Evolutionary conservation across 2,888 invertebrate genomes (phyloP), one percentile per base, ranked within the genome.

Genomic region (Ophion costatus): DNA sequence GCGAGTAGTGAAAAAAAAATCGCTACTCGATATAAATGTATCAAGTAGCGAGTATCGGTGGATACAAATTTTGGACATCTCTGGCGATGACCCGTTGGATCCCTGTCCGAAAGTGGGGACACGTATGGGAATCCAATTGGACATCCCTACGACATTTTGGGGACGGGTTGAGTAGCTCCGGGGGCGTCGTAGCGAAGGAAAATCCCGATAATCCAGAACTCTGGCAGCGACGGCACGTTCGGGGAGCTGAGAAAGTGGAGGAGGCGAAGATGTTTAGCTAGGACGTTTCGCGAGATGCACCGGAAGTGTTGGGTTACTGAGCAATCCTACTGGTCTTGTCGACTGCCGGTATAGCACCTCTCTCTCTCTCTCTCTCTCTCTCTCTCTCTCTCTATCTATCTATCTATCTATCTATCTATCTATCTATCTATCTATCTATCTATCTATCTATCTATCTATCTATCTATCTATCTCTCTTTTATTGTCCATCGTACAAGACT

Each of bases 251-350:
- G 71, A 11, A 61, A 75, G 79, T 71, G 51, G 66, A 71, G 75
- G 64, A 69, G 79, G 67, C 66, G 22, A 82, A 71, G 84, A 73
- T 74, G 84, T 84, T 84, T 84, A 84, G 77, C 77, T 80, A 45
- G 33, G 64, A 81, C 74, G 51, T 75, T 69, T 70, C 11, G 57
- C 42, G 20, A 11, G 78, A 75, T 76, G 59, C 79, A 64, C 75
- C 78, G 84, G 84, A 82, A 79, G 82, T 76, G 71, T 79, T 82
- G 42, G 75, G 84, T 84, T 69, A 61, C 67, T 63, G 67, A 61
- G 11, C 63, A 61, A 73, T 63, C 73, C 77, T 61, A 20, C 20
- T 80, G 77, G 63, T 78, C 61, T 57, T 74, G 74, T 80, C 74
- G 67, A 61, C 67, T 22, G 57, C 29, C 73, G 14, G 70, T 51